These are phyloP conservation scores for Ormyrus pomaceus DNA, from an alignment of 2,888 invertebrate species.

Conservation along the genomic window DNA sequence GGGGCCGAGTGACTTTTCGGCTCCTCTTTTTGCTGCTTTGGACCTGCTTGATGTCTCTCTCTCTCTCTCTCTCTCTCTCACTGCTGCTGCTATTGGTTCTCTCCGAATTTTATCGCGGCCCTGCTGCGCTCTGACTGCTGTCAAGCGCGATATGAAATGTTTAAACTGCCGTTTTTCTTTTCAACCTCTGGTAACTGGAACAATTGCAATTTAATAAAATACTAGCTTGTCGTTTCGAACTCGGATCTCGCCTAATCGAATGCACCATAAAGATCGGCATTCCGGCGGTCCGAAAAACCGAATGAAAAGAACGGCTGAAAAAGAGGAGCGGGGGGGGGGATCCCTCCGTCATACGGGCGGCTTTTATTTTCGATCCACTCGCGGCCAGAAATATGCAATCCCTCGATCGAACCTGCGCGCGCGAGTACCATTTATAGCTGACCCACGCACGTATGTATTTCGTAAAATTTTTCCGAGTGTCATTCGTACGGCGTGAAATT, in stretches of 20 bases:
- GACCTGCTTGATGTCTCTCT: neutral
- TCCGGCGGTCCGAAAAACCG: neutral
- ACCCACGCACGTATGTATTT: neutral
- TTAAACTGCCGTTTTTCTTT: neutral
- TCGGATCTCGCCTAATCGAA: too few species aligned
- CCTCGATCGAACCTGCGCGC: constrained; percentile 35
- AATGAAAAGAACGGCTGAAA: constrained; percentile 17
- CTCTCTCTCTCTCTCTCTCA: constrained; percentile 1
- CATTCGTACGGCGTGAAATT: too few species aligned
- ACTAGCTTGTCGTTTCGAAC: too few species aligned
- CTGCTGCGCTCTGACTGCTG: too few species aligned
- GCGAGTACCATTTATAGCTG: constrained; percentile 37
- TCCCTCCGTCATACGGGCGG: neutral
- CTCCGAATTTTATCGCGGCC: neutral
- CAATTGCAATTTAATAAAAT: too few species aligned
- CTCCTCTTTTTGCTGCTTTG: too few species aligned
- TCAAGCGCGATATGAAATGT: neutral
- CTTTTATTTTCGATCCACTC: constrained; percentile 18
- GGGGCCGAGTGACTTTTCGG: too few species aligned
- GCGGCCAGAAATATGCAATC: constrained; percentile 40
- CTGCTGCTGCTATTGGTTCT: too few species aligned
- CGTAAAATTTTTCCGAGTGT: too few species aligned
- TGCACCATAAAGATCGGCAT: neutral
- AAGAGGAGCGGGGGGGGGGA: neutral
- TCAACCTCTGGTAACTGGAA: too few species aligned